These are phyloP conservation scores for Philypnodon macrostomus DNA, from an alignment of 2,797 vertebrate genomes.

Conservation along the genomic window DNA sequence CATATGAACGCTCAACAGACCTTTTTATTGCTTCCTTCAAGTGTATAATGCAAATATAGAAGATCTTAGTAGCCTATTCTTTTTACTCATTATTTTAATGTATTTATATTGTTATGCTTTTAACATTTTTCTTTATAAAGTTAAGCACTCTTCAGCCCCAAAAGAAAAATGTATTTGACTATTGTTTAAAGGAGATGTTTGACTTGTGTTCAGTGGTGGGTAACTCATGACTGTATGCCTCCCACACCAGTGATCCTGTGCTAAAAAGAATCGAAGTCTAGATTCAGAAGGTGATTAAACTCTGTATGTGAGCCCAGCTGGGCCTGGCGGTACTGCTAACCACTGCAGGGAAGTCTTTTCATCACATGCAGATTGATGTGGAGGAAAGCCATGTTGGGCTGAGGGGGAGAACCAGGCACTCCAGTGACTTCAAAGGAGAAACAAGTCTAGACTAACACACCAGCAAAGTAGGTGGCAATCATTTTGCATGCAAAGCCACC, in stretches of 20 bases:
- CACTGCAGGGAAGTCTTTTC: slow-evolving; percentile 39
- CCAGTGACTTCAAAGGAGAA: slow-evolving; percentile 50
- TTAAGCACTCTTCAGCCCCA: no score
- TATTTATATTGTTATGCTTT: not conserved
- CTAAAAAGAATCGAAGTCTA: not conserved
- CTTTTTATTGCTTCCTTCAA: no score
- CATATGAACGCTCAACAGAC: not conserved
- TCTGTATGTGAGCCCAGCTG: slow-evolving; percentile 29
- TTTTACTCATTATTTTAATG: not conserved
- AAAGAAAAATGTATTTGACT: not conserved
- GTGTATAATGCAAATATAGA: no score
- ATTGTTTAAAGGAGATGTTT: not conserved
- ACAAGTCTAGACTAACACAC: slow-evolving; percentile 18
- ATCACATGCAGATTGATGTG: slow-evolving; percentile 41
- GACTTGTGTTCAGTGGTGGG: not conserved
- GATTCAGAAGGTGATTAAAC: slow-evolving; percentile 44
- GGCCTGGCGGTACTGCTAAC: slow-evolving; percentile 22
- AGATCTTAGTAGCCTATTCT: no score
- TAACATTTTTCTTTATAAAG: slow-evolving; percentile 3
- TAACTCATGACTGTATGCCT: not conserved
- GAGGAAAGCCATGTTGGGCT: slow-evolving; percentile 38
- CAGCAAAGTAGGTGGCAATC: slow-evolving; percentile 24
- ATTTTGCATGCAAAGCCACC: slow-evolving; percentile 33
- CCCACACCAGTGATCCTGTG: slow-evolving; percentile 27
- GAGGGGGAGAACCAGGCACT: slow-evolving; percentile 31